Base-by-base conservation (phyloP, 1,140 invertebrate genomes). In the Halictus rubicundus region DNA sequence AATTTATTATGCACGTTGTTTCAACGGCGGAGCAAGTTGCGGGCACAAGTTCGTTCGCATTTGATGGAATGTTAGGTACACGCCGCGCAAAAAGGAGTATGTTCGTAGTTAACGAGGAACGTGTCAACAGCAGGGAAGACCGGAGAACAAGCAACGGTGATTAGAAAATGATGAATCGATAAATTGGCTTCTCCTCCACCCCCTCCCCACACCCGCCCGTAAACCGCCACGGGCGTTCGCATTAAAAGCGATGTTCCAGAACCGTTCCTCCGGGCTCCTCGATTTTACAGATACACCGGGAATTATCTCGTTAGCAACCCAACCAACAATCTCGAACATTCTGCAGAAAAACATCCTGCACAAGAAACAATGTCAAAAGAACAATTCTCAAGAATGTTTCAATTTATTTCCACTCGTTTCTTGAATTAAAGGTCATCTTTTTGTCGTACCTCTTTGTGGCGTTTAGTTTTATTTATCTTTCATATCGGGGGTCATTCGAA, bases 251-350 rank as follows among this genome's bases (percentile, higher is more conserved):
- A 32, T 27, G 57, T 61, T 37, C 3, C 52, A 9, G 7, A 21
- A 16, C n/a, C 37, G 60, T 71, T 16, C 52, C 1, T 25, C 19
- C 6, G 27, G 9, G 25, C 19, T 79, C 74, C 79, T 79, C 39
- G 54, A 64, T 39, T 54, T 66, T 68, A 64, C 46, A 66, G 68
- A 61, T 65, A 46, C 75, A 54, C 46, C 74, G 54, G 68, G 74
- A 79, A 78, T 84, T 70, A 74, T 82, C 60, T 59, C 63, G 57
- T n/a, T 57, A 57, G 0, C 8, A 1, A 21, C 8, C 2, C 16
- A 21, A 54, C 6, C 16, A 16, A 21, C 16, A 16, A 21, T 46
- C 9, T 12, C 9, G 3, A 46, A 46, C 14, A 46, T 46, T 12
- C 14, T 12, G 12, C 42, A 12, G 10, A 2, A 2, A 32, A 32